These are phyloP conservation scores for Macrotis lagotis DNA, from an alignment of 2,113 vertebrate genomes.

Conservation along the genomic window DNA sequence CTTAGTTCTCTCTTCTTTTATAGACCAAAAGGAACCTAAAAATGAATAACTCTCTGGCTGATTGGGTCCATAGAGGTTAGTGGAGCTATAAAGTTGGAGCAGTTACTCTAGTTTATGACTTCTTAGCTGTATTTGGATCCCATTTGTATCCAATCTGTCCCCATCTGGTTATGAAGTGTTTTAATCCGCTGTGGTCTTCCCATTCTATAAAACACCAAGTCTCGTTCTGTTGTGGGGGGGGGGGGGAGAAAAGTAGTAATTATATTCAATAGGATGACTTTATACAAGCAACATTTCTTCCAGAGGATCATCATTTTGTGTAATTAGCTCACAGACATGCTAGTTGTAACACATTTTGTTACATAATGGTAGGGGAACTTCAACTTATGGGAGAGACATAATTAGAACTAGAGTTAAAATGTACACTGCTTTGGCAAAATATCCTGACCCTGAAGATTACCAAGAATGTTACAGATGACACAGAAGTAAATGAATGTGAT, in stretches of 20 bases:
- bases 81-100: background rate
- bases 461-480: background rate
- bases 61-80: background rate
- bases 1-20: background rate
- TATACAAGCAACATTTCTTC: background rate
- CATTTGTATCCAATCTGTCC: background rate
- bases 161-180: background rate
- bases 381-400: background rate
- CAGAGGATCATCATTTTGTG: background rate
- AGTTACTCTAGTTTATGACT: background rate
- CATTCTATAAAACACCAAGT: background rate
- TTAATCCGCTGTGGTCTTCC: background rate
- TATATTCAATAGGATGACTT: background rate
- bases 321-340: background rate
- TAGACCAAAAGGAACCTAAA: background rate
- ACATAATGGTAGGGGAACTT: background rate
- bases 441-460: background rate
- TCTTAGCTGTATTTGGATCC: background rate
- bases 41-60: background rate
- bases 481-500: background rate
- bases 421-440: background rate
- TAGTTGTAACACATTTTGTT: background rate
- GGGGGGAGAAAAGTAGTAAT: background rate
- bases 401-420: background rate
- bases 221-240: background rate